Percentiles rank a stretch among this genome's conserved stretches.
phyloP scores from a whole-genome alignment of 2,113 vertebrate genomes.

The Cygnus buccinator region DNA sequence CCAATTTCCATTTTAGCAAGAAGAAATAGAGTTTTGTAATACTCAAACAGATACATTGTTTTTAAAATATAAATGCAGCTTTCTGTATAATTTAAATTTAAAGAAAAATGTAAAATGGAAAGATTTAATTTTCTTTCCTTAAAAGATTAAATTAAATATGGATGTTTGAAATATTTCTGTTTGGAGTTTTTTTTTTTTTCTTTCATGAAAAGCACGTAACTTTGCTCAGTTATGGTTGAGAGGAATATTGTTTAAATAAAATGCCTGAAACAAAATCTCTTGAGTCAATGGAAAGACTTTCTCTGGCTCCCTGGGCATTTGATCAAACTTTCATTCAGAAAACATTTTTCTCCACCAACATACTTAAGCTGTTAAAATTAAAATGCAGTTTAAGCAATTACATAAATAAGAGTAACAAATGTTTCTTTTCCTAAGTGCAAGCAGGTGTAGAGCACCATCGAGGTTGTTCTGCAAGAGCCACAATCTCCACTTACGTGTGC shows the following conservation, averaged over 20 bases:
- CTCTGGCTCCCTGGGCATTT: background rate
- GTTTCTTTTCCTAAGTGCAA: constrained; percentile 59
- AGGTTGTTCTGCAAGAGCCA: background rate
- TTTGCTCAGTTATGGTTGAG: background rate
- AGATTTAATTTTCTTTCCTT: background rate
- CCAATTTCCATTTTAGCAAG: constrained; percentile 66
- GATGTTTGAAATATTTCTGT: background rate
- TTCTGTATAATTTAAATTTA: background rate
- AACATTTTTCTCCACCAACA: constrained; percentile 24
- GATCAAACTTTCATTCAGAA: constrained; percentile 53
- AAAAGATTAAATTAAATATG: background rate
- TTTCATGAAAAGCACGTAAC: background rate
- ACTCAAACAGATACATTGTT: background rate
- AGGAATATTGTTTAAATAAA: constrained; percentile 14
- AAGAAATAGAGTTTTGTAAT: background rate
- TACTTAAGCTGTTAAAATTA: constrained; percentile 55
- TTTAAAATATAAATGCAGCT: background rate
- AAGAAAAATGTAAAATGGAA: background rate
- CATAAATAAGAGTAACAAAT: constrained; percentile 56
- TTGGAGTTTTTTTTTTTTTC: background rate
- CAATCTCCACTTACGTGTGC: fast-evolving
- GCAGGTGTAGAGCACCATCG: constrained; percentile 28
- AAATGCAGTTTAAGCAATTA: constrained; percentile 59
- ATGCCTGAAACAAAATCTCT: constrained; percentile 13
- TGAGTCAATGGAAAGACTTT: background rate